Evolutionary conservation across 2,113 vertebrate species (phyloP).

Genomic region (Python bivittatus): DNA sequence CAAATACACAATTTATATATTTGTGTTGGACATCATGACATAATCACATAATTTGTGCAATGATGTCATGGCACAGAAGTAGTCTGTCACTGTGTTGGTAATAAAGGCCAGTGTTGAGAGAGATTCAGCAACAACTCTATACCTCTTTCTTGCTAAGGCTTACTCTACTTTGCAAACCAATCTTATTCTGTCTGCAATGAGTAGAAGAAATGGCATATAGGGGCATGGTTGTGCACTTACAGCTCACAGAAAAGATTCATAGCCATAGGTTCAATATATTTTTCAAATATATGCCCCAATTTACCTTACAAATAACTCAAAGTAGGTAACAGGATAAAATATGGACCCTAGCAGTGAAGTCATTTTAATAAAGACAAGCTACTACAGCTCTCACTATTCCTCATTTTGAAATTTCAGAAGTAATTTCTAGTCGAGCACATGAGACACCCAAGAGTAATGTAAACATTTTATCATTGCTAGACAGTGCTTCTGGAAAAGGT

Average conservation of each 20-base stretch:
- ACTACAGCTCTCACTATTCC: accelerated
- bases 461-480: slow-evolving; percentile 22
- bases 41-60: neutral
- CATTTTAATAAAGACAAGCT: slow-evolving; percentile 7
- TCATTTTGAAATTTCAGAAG: slow-evolving; percentile 12
- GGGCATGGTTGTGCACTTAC: neutral
- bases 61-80: neutral
- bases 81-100: neutral
- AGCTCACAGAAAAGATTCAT: neutral
- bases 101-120: neutral
- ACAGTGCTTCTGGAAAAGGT: slow-evolving; percentile 1
- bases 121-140: neutral
- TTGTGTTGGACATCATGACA: neutral
- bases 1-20: neutral
- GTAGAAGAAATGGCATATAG: neutral
- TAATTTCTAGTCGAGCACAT: slow-evolving; percentile 2
- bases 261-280: neutral
- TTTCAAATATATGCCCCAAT: neutral
- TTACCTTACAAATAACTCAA: neutral
- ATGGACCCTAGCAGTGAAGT: neutral
- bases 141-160: neutral
- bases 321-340: neutral
- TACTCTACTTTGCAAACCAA: neutral
- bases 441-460: neutral
- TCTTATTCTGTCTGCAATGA: neutral